phyloP scores from a whole-genome alignment of 2,797 vertebrate species.

The Acanthornis magna region DNA sequence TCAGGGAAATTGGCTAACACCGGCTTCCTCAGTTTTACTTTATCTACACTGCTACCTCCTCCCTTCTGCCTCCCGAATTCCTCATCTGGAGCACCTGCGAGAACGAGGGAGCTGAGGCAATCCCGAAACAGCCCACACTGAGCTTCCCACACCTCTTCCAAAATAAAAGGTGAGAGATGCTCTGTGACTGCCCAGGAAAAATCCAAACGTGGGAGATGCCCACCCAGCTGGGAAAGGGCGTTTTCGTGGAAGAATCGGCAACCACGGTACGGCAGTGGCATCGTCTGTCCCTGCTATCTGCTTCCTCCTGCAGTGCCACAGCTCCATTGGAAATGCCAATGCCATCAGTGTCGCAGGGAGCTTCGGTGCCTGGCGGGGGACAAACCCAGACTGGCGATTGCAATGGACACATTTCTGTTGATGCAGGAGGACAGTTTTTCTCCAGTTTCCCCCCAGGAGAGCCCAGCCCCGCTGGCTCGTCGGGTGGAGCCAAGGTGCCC shows the following conservation, averaged over 20 bases:
- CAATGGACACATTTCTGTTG: constrained; percentile 25
- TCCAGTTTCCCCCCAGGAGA: neutral
- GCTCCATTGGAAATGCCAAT: accelerated
- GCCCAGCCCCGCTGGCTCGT: neutral
- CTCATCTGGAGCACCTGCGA: neutral
- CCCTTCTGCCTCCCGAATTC: neutral
- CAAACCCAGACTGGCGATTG: neutral
- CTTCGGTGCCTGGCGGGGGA: accelerated
- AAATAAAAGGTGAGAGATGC: neutral
- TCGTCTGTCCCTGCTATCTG: neutral
- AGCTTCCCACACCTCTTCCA: neutral
- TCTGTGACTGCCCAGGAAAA: neutral
- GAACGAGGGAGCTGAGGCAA: accelerated
- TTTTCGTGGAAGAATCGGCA: neutral
- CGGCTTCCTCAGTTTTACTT: neutral
- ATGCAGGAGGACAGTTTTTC: neutral
- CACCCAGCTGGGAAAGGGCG: neutral
- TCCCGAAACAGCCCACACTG: accelerated
- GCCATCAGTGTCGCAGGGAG: too few species aligned
- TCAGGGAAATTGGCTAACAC: neutral
- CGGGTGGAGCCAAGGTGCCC: neutral
- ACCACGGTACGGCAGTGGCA: neutral
- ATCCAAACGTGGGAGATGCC: neutral
- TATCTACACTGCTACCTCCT: neutral
- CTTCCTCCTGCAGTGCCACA: too few species aligned